Percentiles rank a stretch among this genome's conserved stretches.
Conservation (phyloP, 2,888 invertebrate species). For the Trissoscelio sp. region DNA sequence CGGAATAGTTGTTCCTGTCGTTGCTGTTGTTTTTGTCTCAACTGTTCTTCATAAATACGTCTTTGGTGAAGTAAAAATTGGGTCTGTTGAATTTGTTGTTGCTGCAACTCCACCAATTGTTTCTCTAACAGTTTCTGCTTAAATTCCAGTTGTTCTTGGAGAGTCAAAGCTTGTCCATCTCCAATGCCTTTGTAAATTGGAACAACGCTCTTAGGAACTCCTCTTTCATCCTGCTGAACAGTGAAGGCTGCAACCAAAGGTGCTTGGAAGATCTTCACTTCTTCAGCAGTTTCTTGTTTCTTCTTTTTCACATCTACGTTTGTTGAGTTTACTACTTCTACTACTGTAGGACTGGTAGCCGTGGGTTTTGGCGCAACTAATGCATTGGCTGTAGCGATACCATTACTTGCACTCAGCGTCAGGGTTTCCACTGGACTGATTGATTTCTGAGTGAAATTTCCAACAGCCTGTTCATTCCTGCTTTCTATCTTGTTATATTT, state of each 20-base stretch:
- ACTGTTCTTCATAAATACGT: constrained; percentile 85
- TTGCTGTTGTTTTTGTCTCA: constrained; percentile 80
- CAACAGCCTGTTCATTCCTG: constrained; percentile 46
- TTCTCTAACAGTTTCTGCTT: constrained; percentile 89
- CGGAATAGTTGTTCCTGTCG: constrained; percentile 77
- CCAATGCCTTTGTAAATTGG: constrained; percentile 87
- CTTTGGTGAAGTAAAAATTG: constrained; percentile 88
- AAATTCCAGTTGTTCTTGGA: constrained; percentile 85
- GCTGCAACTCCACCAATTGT: constrained; percentile 87
- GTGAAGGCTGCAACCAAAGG: constrained; percentile 94
- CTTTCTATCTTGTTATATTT: constrained; percentile 66
- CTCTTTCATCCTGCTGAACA: constrained; percentile 91
- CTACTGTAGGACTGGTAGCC: constrained; percentile 69
- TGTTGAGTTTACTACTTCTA: constrained; percentile 49
- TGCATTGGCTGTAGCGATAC: constrained; percentile 76
- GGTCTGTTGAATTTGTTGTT: constrained; percentile 89
- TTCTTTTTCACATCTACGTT: constrained; percentile 72
- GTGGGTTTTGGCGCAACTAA: constrained; percentile 77
- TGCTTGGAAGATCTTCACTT: constrained; percentile 92
- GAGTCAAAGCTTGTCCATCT: constrained; percentile 79
- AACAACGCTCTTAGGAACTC: constrained; percentile 91
- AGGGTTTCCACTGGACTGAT: constrained; percentile 73
- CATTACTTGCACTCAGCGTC: constrained; percentile 76
- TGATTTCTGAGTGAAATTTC: constrained; percentile 72
- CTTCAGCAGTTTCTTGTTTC: constrained; percentile 84